Evolutionary conservation across 2,113 vertebrate genomes (phyloP).

Genomic region (Australoheros scitulus): DNA sequence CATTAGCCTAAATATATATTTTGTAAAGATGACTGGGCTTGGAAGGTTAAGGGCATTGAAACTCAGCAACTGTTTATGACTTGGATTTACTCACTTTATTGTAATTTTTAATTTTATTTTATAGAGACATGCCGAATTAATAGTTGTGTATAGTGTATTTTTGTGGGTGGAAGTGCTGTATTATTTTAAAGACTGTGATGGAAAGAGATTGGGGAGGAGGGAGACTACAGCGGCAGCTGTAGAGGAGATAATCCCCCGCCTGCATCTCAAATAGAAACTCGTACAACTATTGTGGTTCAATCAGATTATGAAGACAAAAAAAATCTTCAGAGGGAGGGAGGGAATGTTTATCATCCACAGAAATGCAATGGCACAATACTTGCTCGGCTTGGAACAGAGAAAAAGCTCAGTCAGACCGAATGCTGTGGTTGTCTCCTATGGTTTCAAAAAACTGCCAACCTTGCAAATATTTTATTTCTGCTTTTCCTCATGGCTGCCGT

Average conservation of each 20-base stretch:
- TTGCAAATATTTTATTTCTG: slow-evolving; percentile 66
- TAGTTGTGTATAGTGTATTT: slow-evolving; percentile 5
- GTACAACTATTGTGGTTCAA: slow-evolving; percentile 69
- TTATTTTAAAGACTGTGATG: slow-evolving; percentile 36
- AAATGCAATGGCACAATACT: slow-evolving; percentile 76
- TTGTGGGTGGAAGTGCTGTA: slow-evolving; percentile 9
- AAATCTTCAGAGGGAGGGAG: slow-evolving; percentile 20
- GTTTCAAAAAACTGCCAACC: slow-evolving; percentile 47
- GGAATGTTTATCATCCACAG: slow-evolving; percentile 37
- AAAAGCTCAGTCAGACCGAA: slow-evolving; percentile 41
- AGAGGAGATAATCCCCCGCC: slow-evolving; percentile 73
- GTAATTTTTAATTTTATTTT: not conserved
- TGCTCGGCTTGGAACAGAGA: slow-evolving; percentile 18
- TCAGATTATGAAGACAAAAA: slow-evolving; percentile 69
- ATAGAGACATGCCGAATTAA: not conserved
- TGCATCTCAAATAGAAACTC: slow-evolving; percentile 63
- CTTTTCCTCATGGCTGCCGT: slow-evolving; percentile 38
- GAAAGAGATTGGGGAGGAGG: slow-evolving; percentile 10
- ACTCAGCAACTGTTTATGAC: not conserved
- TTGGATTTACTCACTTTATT: not conserved
- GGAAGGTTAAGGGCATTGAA: not conserved
- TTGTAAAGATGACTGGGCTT: not conserved
- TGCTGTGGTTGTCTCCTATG: slow-evolving; percentile 51
- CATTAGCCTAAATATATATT: not conserved
- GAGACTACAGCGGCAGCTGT: slow-evolving; percentile 67